These are phyloP conservation scores for Oryzias woworae DNA, from an alignment of 2,113 vertebrate genomes.

Conservation along the genomic window DNA sequence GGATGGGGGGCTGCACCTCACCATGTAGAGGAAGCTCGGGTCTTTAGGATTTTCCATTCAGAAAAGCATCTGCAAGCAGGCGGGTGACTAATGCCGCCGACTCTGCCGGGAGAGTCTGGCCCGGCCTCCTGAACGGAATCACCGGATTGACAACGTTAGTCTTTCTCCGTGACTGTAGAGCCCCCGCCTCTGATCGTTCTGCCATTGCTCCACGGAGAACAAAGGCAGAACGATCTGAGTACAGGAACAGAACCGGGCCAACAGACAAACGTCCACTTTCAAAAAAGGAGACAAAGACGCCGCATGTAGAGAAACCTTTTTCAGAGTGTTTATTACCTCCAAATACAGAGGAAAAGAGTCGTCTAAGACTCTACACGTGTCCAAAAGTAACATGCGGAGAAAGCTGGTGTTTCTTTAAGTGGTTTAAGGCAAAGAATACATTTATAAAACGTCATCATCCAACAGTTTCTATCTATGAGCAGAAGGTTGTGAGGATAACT, in stretches of 20 bases:
- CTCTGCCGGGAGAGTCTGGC: constrained; percentile 61
- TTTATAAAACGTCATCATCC: constrained; percentile 53
- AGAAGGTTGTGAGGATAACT: constrained; percentile 47
- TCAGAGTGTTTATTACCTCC: constrained; percentile 14
- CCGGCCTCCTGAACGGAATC: constrained; percentile 47
- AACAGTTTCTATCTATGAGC: constrained; percentile 40
- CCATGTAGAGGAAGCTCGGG: constrained; percentile 59
- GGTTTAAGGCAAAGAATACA: constrained; percentile 67
- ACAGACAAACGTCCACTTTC: constrained; percentile 35
- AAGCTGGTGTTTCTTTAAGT: constrained; percentile 45
- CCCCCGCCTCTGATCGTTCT: constrained; percentile 4
- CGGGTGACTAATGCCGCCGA: constrained; percentile 50
- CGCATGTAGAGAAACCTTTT: constrained; percentile 54
- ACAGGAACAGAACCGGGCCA: constrained; percentile 78
- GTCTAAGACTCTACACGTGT: constrained; percentile 58
- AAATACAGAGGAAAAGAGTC: constrained; percentile 22
- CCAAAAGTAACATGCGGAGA: constrained; percentile 58
- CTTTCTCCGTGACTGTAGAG: constrained; percentile 52
- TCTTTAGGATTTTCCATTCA: background rate
- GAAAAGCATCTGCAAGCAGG: constrained; percentile 6
- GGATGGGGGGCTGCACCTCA: constrained; percentile 89
- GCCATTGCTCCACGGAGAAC: constrained; percentile 27
- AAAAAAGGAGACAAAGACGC: constrained; percentile 35
- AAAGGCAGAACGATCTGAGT: too few relatives aligned
- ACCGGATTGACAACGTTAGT: constrained; percentile 41